Evolutionary conservation across 2,888 invertebrate genomes (phyloP).

Genomic region (Yponomeuta evonymella): DNA sequence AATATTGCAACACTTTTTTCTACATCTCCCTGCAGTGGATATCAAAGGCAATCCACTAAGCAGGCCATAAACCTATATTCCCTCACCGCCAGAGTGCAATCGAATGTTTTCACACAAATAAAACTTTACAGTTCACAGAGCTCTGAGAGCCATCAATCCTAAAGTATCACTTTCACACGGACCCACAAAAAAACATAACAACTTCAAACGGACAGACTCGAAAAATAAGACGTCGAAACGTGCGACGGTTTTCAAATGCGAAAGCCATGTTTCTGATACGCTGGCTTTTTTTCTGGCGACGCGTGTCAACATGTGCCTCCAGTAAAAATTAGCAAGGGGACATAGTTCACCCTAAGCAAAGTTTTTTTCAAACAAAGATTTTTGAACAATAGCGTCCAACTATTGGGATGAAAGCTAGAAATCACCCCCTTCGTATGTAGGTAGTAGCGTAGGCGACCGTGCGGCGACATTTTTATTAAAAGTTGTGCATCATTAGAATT

Average conservation of each 20-base stretch:
- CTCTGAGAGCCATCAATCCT: constrained; percentile 50
- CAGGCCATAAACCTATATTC: constrained; percentile 48
- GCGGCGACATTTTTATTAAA: constrained; percentile 17
- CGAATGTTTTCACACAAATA: constrained; percentile 33
- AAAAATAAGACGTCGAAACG: constrained; percentile 27
- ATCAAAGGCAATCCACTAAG: constrained; percentile 38
- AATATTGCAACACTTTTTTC: constrained; percentile 24
- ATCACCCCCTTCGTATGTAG: constrained; percentile 50
- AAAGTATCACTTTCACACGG: constrained; percentile 17
- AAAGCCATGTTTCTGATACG: constrained; percentile 58
- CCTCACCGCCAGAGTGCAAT: constrained; percentile 40
- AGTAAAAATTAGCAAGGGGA: constrained; percentile 73
- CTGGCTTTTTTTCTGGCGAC: constrained; percentile 34
- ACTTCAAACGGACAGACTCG: constrained; percentile 35
- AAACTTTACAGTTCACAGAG: constrained; percentile 41
- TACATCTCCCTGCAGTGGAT: constrained; percentile 24
- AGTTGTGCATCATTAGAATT: neutral
- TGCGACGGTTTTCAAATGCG: constrained; percentile 57
- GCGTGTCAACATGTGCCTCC: constrained; percentile 73
- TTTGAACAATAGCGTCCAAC: constrained; percentile 70
- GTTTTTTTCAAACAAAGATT: constrained; percentile 62
- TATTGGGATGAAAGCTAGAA: constrained; percentile 66
- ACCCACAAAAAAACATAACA: constrained; percentile 45
- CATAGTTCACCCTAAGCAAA: constrained; percentile 61
- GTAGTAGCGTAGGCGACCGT: constrained; percentile 31